These are phyloP conservation scores for Eulemur macaco DNA, from an alignment of 2,113 vertebrate genomes.

Conservation along the genomic window DNA sequence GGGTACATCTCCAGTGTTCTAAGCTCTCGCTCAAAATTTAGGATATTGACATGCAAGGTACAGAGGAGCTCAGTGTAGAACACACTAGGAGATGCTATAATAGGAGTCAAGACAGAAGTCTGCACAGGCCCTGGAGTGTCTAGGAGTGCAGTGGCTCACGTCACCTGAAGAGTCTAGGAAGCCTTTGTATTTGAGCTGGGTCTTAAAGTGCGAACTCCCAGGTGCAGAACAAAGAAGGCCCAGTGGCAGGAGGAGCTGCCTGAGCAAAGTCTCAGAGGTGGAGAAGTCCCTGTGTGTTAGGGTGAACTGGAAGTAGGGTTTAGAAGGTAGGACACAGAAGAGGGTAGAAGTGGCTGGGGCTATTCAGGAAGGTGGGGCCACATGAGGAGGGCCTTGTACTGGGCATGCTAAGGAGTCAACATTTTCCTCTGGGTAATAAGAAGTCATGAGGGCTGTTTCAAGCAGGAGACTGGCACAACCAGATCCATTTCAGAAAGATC, in stretches of 20 bases:
- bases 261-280: background rate
- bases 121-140: background rate
- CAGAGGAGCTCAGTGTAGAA: background rate
- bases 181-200: background rate
- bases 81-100: background rate
- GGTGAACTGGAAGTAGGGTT: background rate
- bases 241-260: background rate
- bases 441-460: background rate
- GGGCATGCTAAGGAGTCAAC: background rate
- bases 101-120: background rate
- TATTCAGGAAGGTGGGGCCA: too few species aligned
- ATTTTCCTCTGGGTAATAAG: background rate
- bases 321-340: background rate
- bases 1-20: background rate
- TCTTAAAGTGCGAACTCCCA: background rate
- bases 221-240: background rate
- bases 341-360: background rate
- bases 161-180: background rate
- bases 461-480: background rate
- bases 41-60: fast-evolving
- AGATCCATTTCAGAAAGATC: background rate
- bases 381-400: background rate
- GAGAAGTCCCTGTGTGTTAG: background rate
- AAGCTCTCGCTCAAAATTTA: background rate
- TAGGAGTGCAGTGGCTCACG: background rate